Evolutionary conservation across 2,797 vertebrate species (phyloP), one percentile per base, ranked within the genome.

Genomic region (Lithobates pipiens): DNA sequence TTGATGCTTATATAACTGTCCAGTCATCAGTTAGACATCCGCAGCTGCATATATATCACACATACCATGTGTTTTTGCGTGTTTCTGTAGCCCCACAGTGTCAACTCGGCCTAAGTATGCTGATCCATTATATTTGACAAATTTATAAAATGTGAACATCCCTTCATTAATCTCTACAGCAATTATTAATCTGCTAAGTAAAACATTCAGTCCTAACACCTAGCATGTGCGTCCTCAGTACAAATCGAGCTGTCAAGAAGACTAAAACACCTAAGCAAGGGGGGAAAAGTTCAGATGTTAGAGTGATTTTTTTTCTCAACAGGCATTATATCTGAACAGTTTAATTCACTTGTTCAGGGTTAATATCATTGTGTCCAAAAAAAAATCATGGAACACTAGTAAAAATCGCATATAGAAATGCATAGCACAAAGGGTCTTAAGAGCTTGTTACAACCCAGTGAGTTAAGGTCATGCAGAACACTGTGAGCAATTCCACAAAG

Each of bases 211-310:
- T 27, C 42, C 84, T 80, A 76, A 86, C 84, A 82, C 65, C 84
- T 71, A 80, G 84, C 13, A 42, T 74, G 72, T 70, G 42, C 70
- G 72, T 86, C 73, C 76, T 36, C 32, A 81, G 42, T 70, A 44
- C 50, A 78, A 86, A 68, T 82, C 71, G 54, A 86, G 78, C 57
- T 86, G 84, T 86, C 73, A 80, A 76, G 10, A n/a, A 81, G 78
- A 86, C 65, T 61, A 86, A 86, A 86, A 76, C 73, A 81, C 84
- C 84, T 86, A 72, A 86, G 78, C 57, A 67, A 46, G 32, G 72
- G 78, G 73, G 39, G 72, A 86, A 81, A 86, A 81, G 78, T 82
- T 86, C 84, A 86, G 46, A 25, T 80, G 61, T 36, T 80, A 76
- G 32, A 80, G 11, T 85, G 61, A 76, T 81, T 61, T 61, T 54